phyloP scores from a whole-genome alignment of 2,888 invertebrate genomes.

The Caenorhabditis drosophilae region DNA sequence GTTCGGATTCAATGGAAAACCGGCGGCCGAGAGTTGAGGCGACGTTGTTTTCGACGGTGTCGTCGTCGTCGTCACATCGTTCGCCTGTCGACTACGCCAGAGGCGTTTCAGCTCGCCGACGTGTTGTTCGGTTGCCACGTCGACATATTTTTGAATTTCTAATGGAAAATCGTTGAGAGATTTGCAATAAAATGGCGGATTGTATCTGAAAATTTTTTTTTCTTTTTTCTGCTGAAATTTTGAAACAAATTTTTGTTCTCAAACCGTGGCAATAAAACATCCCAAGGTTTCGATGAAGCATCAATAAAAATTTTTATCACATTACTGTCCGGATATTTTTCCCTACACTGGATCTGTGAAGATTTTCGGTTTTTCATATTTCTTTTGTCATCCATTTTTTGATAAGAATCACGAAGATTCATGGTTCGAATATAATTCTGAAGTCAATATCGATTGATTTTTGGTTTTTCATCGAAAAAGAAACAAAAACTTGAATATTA shows the following conservation, averaged over 20 bases:
- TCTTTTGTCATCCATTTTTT: constrained; percentile 1
- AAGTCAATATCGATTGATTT: too few species aligned
- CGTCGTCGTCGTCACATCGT: constrained; percentile 29
- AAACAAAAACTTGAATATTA: constrained; percentile 28
- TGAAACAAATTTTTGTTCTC: not conserved
- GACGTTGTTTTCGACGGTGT: constrained; percentile 30
- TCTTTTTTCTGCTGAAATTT: not conserved
- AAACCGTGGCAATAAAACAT: constrained; percentile 47
- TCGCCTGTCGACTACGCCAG: constrained; percentile 52
- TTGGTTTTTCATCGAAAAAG: too few species aligned
- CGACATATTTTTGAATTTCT: constrained; percentile 55
- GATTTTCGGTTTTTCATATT: constrained; percentile 14
- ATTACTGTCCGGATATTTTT: constrained; percentile 26
- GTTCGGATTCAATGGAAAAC: constrained; percentile 66
- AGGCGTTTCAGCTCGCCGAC: constrained; percentile 48
- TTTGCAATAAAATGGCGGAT: constrained; percentile 59
- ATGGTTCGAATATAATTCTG: constrained; percentile 34
- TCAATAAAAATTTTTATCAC: constrained; percentile 30
- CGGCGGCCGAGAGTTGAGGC: constrained; percentile 43
- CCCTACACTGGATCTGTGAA: constrained; percentile 17
- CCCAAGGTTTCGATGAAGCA: constrained; percentile 38
- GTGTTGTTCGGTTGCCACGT: constrained; percentile 55
- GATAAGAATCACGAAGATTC: constrained; percentile 29
- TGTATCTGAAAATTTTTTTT: constrained; percentile 19
- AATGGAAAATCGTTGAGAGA: constrained; percentile 53